phyloP scores from a whole-genome alignment of 2,113 vertebrate species.

The Oncorhynchus keta region DNA sequence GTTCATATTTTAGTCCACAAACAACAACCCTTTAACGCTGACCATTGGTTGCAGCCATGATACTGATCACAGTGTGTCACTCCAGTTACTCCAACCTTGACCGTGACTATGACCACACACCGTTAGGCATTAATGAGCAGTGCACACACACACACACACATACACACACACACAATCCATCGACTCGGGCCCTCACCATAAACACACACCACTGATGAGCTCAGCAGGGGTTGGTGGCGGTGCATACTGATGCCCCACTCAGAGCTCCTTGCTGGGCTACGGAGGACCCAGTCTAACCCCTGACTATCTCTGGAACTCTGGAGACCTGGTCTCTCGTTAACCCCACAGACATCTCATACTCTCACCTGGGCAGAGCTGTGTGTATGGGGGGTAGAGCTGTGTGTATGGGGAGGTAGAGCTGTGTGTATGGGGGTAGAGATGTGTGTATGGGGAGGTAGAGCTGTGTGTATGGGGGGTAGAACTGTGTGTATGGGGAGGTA shows the following conservation, averaged over 20 bases:
- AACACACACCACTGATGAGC: conserved; percentile 23
- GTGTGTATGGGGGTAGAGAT: too few relatives aligned
- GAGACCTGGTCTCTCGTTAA: background rate
- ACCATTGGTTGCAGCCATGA: background rate
- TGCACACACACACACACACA: conserved; percentile 17
- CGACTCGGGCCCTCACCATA: background rate
- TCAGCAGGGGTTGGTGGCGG: background rate
- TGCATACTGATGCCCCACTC: too few relatives aligned
- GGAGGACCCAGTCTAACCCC: background rate
- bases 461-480: too few relatives aligned
- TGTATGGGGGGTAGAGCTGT: too few relatives aligned
- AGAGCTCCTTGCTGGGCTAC: background rate
- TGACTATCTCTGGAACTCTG: background rate
- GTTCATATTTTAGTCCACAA: background rate
- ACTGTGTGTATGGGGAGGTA: too few relatives aligned
- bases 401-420: too few relatives aligned
- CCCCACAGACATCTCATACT: background rate
- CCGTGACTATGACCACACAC: conserved; percentile 15
- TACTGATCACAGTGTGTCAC: background rate
- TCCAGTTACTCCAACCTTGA: conserved; percentile 1
- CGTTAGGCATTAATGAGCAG: conserved; percentile 8
- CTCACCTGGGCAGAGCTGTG: background rate
- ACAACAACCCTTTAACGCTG: background rate
- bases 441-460: too few relatives aligned
- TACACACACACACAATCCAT: conserved; percentile 2